A percentile compares a stretch with the other conserved stretches of the same genome.
Evolutionary conservation across 2,113 vertebrate genomes (phyloP).

Genomic region (Heteronetta atricapilla): DNA sequence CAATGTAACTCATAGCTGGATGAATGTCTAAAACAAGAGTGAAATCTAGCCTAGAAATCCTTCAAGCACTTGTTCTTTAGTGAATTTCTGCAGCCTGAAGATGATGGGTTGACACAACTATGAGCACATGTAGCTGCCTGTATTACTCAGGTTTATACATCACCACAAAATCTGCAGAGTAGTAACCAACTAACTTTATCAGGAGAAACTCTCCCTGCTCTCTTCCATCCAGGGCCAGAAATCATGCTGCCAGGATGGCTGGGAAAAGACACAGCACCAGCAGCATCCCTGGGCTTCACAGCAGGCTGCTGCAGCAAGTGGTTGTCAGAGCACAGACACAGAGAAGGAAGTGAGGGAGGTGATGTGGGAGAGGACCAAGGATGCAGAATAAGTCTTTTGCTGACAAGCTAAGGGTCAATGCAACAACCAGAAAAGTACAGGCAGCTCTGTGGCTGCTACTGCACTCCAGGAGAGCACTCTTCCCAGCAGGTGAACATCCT

Average conservation of each 20-base stretch:
- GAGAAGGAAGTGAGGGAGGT: fast-evolving
- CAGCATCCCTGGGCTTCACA: not conserved
- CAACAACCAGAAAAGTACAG: not conserved
- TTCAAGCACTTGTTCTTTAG: not conserved
- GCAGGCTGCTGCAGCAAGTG: fast-evolving
- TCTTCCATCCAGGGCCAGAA: not conserved
- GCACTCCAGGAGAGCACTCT: fast-evolving
- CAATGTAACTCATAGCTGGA: not conserved
- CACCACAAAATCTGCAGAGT: not conserved
- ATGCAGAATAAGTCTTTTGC: not conserved
- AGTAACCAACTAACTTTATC: not conserved
- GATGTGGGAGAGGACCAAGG: not conserved
- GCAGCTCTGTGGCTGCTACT: not conserved
- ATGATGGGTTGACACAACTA: not conserved
- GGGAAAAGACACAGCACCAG: not conserved
- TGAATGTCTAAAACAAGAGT: not conserved
- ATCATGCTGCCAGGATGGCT: not conserved
- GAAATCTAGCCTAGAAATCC: not conserved
- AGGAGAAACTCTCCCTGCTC: not conserved
- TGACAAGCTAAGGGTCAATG: not conserved
- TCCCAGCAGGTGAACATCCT: not conserved
- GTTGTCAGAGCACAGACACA: not conserved
- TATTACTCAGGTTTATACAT: not conserved
- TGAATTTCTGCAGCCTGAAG: not conserved
- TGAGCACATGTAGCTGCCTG: not conserved